Base-by-base conservation (phyloP, 1,140 invertebrate species). In the Thaumatotibia leucotreta region DNA sequence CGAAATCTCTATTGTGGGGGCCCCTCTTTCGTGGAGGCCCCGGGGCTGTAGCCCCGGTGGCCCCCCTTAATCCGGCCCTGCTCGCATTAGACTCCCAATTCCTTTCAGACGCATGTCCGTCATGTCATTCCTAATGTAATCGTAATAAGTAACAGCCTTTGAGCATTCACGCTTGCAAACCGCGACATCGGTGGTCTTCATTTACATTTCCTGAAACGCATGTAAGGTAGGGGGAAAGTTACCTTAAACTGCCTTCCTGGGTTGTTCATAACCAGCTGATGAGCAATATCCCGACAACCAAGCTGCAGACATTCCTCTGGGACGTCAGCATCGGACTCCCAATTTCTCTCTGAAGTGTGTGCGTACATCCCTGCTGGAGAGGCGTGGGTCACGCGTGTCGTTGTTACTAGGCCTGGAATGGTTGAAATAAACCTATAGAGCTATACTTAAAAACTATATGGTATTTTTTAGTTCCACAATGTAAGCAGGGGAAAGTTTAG, bases 81-180 rank as follows among this genome's bases (percentile, higher is more conserved):
- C n/a, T n/a, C n/a, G 94, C 80, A 93, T 97, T 95, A 66, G 94
- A 94, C 86, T 97, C 96, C 95, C 96, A 97, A 75, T 96, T 94
- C n/a, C 96, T 88, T 66, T 95, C 94, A 0, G 95, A 93, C 0
- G 94, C 93, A 75, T 96, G 94, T 0, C 96, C 96, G 91, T 97
- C 49, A 95, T 92, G n/a, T n/a, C n/a, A n/a, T n/a, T n/a, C n/a
- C n/a, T n/a, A n/a, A n/a, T n/a, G n/a, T n/a, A n/a, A n/a, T n/a
- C n/a, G n/a, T n/a, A n/a, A n/a, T n/a, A n/a, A n/a, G n/a, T n/a
- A n/a, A n/a, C n/a, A n/a, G n/a, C n/a, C n/a, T n/a, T n/a, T n/a
- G n/a, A n/a, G n/a, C n/a, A n/a, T n/a, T n/a, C n/a, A n/a, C n/a
- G n/a, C n/a, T n/a, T n/a, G n/a, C n/a, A n/a, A n/a, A n/a, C n/a